These are phyloP conservation scores for Strongylocentrotus purpuratus DNA, from an alignment of 35 echinoderm and acorn worm genomes.

Conservation along the genomic window DNA sequence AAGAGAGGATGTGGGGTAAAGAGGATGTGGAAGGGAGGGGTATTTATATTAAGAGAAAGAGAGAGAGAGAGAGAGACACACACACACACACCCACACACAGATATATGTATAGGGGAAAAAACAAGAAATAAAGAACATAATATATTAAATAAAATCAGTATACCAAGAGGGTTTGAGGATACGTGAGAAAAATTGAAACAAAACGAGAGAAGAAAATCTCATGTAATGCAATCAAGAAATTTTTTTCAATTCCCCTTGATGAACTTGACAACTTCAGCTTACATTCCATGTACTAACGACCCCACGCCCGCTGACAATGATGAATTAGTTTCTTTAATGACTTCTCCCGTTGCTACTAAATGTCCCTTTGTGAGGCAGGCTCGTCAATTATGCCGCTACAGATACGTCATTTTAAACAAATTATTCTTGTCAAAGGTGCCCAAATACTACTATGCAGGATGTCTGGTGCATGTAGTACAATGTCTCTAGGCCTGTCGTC, in stretches of 20 bases:
- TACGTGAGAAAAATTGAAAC: no score
- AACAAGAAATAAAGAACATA: no score
- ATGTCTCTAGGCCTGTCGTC: no score
- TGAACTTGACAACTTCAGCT: neutral
- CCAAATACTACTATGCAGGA: neutral
- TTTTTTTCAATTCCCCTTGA: neutral
- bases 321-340: neutral
- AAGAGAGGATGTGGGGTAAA: neutral
- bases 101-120: no score
- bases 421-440: neutral
- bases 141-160: no score
- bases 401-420: neutral
- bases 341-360: neutral
- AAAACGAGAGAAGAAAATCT: no score
- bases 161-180: no score
- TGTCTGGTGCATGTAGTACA: neutral
- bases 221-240: no score
- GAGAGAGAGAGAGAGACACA: neutral
- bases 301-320: neutral
- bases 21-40: no score
- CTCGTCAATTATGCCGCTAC: neutral
- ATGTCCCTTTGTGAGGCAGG: neutral
- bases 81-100: no score
- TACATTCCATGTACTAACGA: neutral
- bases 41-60: neutral